phyloP scores from a whole-genome alignment of 2,113 vertebrate species.

The Nanger granti region DNA sequence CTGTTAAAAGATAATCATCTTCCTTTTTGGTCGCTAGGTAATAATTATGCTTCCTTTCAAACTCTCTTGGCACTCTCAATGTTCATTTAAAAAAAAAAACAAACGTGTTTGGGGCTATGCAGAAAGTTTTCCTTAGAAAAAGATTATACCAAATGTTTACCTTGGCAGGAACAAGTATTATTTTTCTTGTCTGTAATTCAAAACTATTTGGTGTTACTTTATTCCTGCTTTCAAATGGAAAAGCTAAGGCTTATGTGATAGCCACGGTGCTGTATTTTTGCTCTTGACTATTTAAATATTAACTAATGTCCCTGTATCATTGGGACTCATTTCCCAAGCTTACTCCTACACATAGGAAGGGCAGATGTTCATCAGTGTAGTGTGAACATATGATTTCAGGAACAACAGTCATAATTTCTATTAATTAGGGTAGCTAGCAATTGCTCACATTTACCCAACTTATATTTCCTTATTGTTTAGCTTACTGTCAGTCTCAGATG shows the following conservation, averaged over 20 bases:
- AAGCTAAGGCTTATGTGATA: neutral
- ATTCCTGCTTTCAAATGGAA: neutral
- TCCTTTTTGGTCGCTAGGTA: neutral
- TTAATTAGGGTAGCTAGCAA: neutral
- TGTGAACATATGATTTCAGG: neutral
- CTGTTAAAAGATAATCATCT: neutral
- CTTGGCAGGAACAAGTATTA: neutral
- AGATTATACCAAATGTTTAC: neutral
- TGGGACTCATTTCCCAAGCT: neutral
- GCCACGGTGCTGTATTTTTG: neutral
- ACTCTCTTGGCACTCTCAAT: neutral
- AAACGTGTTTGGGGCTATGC: neutral
- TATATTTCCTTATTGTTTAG: neutral
- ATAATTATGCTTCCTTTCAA: neutral
- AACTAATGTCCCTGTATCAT: neutral
- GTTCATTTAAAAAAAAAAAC: neutral
- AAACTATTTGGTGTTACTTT: neutral
- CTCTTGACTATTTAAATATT: neutral
- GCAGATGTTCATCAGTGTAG: neutral
- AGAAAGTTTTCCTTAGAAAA: neutral
- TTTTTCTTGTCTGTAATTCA: neutral
- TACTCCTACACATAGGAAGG: neutral
- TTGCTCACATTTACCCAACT: neutral
- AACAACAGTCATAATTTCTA: neutral
- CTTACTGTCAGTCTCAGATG: neutral